Conservation (phyloP, 2,113 vertebrate species). For the Chaenogobius annularis region DNA sequence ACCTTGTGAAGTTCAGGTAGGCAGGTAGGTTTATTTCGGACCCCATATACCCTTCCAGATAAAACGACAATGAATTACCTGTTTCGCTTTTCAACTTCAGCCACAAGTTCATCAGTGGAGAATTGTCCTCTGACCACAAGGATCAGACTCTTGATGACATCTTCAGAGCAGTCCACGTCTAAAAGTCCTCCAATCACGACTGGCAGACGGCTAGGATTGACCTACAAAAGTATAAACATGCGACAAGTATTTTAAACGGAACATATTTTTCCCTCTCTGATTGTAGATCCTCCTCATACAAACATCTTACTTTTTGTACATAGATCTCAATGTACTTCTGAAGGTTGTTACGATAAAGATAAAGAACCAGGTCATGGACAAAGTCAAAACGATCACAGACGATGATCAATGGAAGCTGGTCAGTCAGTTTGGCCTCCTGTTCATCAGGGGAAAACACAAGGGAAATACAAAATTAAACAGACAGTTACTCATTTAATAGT, state of each 20-base stretch:
- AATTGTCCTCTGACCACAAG: conserved; percentile 96
- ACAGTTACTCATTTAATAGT: background rate
- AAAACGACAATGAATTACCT: conserved; percentile 64
- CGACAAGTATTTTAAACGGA: background rate
- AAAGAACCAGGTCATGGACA: conserved; percentile 96
- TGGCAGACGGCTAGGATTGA: conserved; percentile 95
- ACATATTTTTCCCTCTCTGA: no score
- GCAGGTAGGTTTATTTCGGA: no score
- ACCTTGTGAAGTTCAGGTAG: no score
- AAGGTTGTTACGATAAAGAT: conserved; percentile 97
- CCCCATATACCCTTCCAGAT: no score
- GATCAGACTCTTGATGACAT: conserved; percentile 97
- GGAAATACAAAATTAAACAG: background rate
- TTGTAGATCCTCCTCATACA: no score
- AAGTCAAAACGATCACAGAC: conserved; percentile 98
- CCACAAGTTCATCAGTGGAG: conserved; percentile 96
- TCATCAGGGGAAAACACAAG: conserved; percentile 27
- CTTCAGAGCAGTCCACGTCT: conserved; percentile 97
- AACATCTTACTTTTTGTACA: conserved; percentile 89
- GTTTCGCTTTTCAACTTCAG: conserved; percentile 98
- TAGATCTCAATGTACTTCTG: conserved; percentile 99
- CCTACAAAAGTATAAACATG: conserved; percentile 68
- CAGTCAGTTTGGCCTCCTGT: conserved; percentile 97
- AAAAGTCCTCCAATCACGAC: conserved; percentile 94
- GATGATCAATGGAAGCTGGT: conserved; percentile 97